Conservation (phyloP, 1,140 invertebrate genomes). For the Zaprionus ornatus region DNA sequence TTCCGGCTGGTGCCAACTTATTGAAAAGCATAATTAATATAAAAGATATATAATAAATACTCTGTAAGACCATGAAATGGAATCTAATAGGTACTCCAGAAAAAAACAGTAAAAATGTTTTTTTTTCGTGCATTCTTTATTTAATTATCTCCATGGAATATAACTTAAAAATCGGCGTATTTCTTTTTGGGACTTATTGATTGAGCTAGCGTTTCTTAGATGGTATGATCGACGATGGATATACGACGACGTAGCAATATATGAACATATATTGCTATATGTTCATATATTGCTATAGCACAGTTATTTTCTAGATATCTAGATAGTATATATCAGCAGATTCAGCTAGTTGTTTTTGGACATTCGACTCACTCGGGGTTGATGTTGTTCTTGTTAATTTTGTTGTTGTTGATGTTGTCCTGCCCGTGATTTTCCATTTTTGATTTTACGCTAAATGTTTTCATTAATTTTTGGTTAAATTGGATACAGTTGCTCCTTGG, state of each 20-base stretch:
- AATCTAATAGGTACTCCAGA: not conserved
- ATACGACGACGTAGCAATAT: conserved; percentile 2
- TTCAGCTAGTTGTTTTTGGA: not conserved
- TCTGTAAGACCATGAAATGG: not conserved
- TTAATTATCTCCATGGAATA: not conserved
- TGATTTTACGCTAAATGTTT: not conserved
- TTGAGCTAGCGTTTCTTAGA: conserved; percentile 1
- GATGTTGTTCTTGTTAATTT: too few species aligned
- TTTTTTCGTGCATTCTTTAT: not conserved
- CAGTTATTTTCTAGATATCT: not conserved
- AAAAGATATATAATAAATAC: too few species aligned
- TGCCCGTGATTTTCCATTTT: not conserved
- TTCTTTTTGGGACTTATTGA: conserved; percentile 1
- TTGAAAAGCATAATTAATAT: too few species aligned
- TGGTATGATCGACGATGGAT: not conserved
- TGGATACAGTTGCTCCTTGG: not conserved
- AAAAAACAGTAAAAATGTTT: not conserved
- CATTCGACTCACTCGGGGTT: not conserved
- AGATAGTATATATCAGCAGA: not conserved
- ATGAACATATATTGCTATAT: not conserved
- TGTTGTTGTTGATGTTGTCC: not conserved
- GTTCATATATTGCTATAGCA: not conserved
- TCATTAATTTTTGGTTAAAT: not conserved
- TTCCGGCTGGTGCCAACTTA: too few species aligned
- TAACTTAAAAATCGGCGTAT: not conserved